Evolutionary conservation across 1,140 invertebrate species (phyloP), one percentile per base, ranked within the genome.

Genomic region (Portunus trituberculatus): DNA sequence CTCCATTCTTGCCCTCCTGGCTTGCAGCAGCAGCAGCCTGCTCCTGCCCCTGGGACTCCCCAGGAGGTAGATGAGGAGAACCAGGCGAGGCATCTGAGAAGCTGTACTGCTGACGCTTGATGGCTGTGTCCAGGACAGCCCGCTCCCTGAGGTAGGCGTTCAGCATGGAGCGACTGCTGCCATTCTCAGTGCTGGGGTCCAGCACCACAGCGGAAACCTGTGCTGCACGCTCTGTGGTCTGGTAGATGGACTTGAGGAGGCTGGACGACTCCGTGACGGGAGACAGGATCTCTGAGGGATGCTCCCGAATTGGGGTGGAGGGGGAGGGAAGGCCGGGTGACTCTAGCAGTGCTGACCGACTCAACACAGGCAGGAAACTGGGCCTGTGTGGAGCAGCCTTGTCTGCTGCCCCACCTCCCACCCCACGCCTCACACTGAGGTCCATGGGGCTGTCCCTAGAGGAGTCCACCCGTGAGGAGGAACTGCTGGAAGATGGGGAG

Each of bases 121-220:
- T 98, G 97, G 98, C 98, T 76, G 98, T 97, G 96, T 98, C 98
- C 96, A 98, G 97, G 28, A 98, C 97, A n/a, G 98, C 98, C 96
- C 98, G 97, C 96, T 98, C 98, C 6, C 98, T 98, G 88, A 98
- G 97, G 97, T 98, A 98, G 0, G 98, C 98, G 96, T 98, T 98
- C 28, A 98, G 96, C 97, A 98, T 98, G 1, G 94, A 93, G 67
- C 95, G 93, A 52, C 94, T 95, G 28, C 95, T 87, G 76, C 92
- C 92, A 93, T 93, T 93, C 67, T 95, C 92, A 14, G 84, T 92
- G 32, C 91, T 93, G 92, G 96, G 91, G 88, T 95, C 94, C 87
- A 93, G 83, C 25, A 94, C 88, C 87, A 95, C 87, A 46, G 39
- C 31, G 31, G 96, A 94, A 29, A 94, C 95, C 45, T 93, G 90